These are phyloP conservation scores for Halcyon senegalensis DNA, from an alignment of 2,113 vertebrate species.

Conservation along the genomic window DNA sequence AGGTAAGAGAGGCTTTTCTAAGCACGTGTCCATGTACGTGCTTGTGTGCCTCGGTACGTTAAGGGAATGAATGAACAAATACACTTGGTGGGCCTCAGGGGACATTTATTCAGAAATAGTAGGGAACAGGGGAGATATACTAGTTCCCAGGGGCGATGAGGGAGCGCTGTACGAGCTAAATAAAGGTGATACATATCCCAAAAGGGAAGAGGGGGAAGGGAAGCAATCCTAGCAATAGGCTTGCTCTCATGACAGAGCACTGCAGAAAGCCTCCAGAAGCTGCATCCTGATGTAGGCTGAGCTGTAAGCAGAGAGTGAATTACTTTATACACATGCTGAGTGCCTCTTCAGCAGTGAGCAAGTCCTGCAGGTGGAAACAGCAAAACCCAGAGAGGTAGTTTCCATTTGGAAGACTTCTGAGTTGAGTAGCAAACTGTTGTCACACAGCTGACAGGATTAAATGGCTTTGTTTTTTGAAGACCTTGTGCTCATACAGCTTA, in stretches of 20 bases:
- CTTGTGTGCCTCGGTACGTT: background rate
- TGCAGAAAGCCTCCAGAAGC: slow-evolving; percentile 51
- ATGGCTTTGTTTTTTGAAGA: background rate
- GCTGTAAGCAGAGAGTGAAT: slow-evolving; percentile 15
- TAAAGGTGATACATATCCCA: slow-evolving; percentile 54
- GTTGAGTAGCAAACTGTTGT: background rate
- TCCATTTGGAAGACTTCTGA: background rate
- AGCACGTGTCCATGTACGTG: slow-evolving; percentile 9
- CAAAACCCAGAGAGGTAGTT: background rate
- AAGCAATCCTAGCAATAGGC: slow-evolving; percentile 18
- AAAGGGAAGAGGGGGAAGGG: slow-evolving; percentile 16
- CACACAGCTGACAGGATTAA: background rate
- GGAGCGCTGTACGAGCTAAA: slow-evolving; percentile 47
- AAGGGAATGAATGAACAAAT: slow-evolving; percentile 61
- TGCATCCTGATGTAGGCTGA: slow-evolving; percentile 45
- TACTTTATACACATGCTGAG: background rate
- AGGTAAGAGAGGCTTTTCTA: slow-evolving; percentile 23
- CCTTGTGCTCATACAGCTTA: background rate
- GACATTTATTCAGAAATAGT: slow-evolving; percentile 52
- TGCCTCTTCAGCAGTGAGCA: slow-evolving; percentile 5
- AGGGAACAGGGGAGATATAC: slow-evolving; percentile 45
- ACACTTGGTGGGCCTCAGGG: slow-evolving; percentile 19
- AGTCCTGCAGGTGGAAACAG: background rate
- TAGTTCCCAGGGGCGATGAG: slow-evolving; percentile 34
- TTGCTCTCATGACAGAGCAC: slow-evolving; percentile 51